These are phyloP conservation scores for Iphiclides podalirius DNA, from an alignment of 2,888 invertebrate species.

Conservation along the genomic window DNA sequence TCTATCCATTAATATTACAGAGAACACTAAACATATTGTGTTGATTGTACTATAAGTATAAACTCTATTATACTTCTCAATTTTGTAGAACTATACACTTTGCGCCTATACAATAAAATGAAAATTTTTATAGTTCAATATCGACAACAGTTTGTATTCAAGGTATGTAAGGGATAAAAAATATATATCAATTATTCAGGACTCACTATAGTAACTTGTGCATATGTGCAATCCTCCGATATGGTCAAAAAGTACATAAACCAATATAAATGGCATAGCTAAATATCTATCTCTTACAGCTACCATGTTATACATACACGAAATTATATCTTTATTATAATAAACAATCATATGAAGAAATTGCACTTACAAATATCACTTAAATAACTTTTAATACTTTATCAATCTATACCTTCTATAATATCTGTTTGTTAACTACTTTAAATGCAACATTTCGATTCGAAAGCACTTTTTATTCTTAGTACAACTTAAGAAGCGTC, in stretches of 20 bases:
- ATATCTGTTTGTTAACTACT: slow-evolving; percentile 7
- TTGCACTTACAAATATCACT: slow-evolving; percentile 48
- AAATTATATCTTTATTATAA: slow-evolving; percentile 11
- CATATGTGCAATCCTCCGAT: not conserved
- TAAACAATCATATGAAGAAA: slow-evolving; percentile 28
- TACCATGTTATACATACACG: slow-evolving; percentile 3
- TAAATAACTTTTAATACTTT: slow-evolving; percentile 29
- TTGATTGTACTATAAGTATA: slow-evolving; percentile 6
- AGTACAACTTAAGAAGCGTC: not conserved
- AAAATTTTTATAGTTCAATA: too few relatives aligned
- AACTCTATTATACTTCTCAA: too few relatives aligned
- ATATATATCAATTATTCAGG: not conserved
- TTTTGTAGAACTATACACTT: too few relatives aligned
- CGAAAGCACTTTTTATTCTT: slow-evolving; percentile 4
- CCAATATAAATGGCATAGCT: slow-evolving; percentile 1
- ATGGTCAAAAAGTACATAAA: not conserved
- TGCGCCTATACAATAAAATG: too few relatives aligned
- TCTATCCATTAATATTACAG: not conserved
- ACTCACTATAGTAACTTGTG: slow-evolving; percentile 7
- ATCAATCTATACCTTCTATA: slow-evolving; percentile 3
- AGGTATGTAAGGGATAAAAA: not conserved
- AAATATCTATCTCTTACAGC: slow-evolving; percentile 9
- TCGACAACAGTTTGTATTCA: slow-evolving; percentile 1
- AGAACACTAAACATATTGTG: not conserved
- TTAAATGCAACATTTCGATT: slow-evolving; percentile 15